Base-by-base conservation (phyloP, 1,140 invertebrate species). In the Pollicipes pollicipes region DNA sequence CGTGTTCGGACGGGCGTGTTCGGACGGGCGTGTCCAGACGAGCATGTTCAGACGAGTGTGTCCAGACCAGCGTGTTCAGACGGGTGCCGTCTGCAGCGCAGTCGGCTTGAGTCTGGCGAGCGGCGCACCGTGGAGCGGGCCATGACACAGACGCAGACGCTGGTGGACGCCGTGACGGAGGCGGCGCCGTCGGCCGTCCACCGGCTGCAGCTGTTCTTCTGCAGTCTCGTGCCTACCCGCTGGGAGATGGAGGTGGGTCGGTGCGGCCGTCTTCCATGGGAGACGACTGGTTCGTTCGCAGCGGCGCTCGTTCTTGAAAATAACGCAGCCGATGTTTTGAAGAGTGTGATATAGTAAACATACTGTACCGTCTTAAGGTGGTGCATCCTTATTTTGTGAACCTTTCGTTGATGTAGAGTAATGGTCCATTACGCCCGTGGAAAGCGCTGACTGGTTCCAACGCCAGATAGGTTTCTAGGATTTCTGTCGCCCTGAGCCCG, bases 141-240 rank as follows among this genome's bases (percentile, higher is more conserved):
- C 17, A 86, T 97, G 84, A 84, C 85, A 77, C 95, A 98, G 81
- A 83, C 89, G 73, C 74, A 95, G 81, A 85, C 87, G 77, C 82
- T 94, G 45, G 83, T 91, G 24, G 86, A 87, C 66, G 80, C 83
- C 74, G 78, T 85, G 27, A 80, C 79, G 64, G 76, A 78, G 64
- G 69, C 75, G 66, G 78, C 80, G 45, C 82, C 83, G 24, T 72
- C 78, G 67, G 76, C 81, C 30, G 71, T 75, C 32, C 76, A 82
- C 26, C 80, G 86, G 74, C 77, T 85, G 26, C 77, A 82, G 72
- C 76, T 82, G 24, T 79, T 85, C 72, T 83, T 82, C 74, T 77
- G 79, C 32, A 77, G 78, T 6, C 76, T 76, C 58, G 75, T 93
- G 45, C 84, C 84, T 17, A 86, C 90, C 4, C 80, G 85, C 3